Evolutionary conservation across 1,140 invertebrate species (phyloP), one percentile per base, ranked within the genome.

Genomic region (Linepithema humile): DNA sequence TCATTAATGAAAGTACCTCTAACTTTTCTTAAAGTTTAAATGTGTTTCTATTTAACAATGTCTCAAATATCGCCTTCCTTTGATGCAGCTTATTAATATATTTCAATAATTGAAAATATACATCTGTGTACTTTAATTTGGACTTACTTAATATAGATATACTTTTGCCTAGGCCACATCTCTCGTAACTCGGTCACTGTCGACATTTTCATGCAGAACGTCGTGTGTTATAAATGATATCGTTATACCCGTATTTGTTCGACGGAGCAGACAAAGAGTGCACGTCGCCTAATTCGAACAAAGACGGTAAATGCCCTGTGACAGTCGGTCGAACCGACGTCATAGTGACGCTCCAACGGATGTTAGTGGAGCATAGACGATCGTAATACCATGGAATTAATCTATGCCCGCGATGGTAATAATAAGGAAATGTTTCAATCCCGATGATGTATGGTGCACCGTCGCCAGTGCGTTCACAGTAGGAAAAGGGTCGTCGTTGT

Each of bases 401-500:
- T 94, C 94, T 93, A 94, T 92, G 92, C 93, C 90, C 85, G 91
- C 93, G 92, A 92, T 88, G 91, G 93, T 94, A 94, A 94, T 94
- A 94, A 93, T 94, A 93, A 94, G 93, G 94, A 94, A 94, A 94
- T 94, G 93, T 94, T 94, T 94, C 93, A 94, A 94, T 94, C 93
- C 91, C 90, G 91, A 90, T 94, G 94, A 94, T 94, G 93, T 94
- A 94, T 94, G 93, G 91, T 90, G 87, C 91, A 89, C 50, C 55
- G 72, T 80, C 85, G 73, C 57, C 69, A 70, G 82, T 82, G 65
- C 73, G 85, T 89, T 77, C 86, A 45, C 70, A 65, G 74, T 82
- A 82, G 77, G 83, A 85, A 88, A 90, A 88, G 87, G 89, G 85
- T 83, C 82, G 60, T 78, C 86, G 78, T 85, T 85, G 75, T 80